Percentiles rank a stretch among this genome's conserved stretches.
These are phyloP conservation scores for Phanerotoma sp. DNA, from an alignment of 2,888 invertebrate genomes.

Conservation along the genomic window DNA sequence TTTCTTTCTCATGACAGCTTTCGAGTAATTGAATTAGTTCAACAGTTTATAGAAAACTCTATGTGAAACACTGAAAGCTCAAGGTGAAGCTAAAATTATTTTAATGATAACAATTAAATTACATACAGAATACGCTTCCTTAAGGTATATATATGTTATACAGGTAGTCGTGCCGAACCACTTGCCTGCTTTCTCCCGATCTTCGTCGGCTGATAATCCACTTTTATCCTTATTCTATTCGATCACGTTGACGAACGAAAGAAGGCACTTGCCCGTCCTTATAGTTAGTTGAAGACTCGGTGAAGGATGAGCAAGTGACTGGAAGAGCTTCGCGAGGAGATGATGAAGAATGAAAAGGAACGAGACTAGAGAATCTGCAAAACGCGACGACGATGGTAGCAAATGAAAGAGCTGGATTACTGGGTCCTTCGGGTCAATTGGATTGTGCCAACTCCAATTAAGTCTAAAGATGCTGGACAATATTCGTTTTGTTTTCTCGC, in stretches of 20 bases:
- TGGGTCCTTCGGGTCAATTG: constrained; percentile 42
- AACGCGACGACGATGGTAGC: background rate
- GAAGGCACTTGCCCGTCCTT: constrained; percentile 11
- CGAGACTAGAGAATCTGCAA: background rate
- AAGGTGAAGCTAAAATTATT: background rate
- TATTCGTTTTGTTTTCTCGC: constrained; percentile 4
- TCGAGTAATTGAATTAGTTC: too few relatives aligned
- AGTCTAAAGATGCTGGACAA: constrained; percentile 23
- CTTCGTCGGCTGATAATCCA: constrained; percentile 34
- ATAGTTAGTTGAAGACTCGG: constrained; percentile 5
- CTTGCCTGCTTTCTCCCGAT: constrained; percentile 5
- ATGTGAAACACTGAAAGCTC: background rate
- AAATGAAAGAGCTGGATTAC: constrained; percentile 33
- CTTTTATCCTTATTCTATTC: constrained; percentile 37
- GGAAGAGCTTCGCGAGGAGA: background rate
- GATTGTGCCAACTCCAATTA: constrained; percentile 44
- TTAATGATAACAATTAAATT: constrained; percentile 4
- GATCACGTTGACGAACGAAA: constrained; percentile 20
- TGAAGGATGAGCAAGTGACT: constrained; percentile 11
- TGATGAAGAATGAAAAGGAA: background rate
- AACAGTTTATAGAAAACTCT: background rate
- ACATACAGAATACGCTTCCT: background rate
- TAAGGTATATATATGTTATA: background rate
- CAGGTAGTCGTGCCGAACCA: background rate
- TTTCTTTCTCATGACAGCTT: too few relatives aligned